phyloP scores from a whole-genome alignment of 2,113 vertebrate species.

The Eupsittula cactorum region DNA sequence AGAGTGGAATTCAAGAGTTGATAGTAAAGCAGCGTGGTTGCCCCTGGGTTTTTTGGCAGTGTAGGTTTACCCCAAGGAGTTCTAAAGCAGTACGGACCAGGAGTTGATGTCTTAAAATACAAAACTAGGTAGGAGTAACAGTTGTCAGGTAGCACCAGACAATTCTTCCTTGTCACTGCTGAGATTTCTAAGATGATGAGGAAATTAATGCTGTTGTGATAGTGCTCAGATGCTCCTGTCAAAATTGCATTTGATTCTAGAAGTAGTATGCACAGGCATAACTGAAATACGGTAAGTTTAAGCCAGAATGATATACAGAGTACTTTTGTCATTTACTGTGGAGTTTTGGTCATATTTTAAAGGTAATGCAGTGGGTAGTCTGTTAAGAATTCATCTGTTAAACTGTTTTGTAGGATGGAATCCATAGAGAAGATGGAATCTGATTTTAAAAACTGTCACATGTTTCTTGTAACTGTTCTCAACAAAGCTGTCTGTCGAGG shows the following conservation, averaged over 20 bases:
- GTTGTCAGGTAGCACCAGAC: not conserved
- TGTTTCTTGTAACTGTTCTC: slow-evolving; percentile 96
- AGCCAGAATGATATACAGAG: not conserved
- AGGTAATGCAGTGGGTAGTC: not conserved
- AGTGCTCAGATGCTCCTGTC: not conserved
- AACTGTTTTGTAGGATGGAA: slow-evolving; percentile 84
- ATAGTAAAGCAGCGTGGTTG: not conserved
- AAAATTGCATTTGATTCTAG: not conserved
- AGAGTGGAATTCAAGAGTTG: not conserved
- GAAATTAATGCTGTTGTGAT: not conserved
- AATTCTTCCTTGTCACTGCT: not conserved
- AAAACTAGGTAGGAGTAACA: not conserved
- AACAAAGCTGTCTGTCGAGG: slow-evolving; percentile 97
- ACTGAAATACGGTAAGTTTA: not conserved
- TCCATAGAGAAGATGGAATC: slow-evolving; percentile 99
- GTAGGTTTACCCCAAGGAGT: not conserved
- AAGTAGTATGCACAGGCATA: not conserved
- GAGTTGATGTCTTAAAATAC: not conserved
- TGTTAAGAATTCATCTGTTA: not conserved
- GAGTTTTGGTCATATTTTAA: not conserved
- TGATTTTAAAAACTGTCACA: slow-evolving; percentile 98
- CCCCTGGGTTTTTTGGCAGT: not conserved
- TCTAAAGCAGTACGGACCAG: not conserved
- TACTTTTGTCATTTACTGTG: not conserved
- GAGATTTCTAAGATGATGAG: not conserved